Evolutionary conservation across 2,888 invertebrate species (phyloP).

Genomic region (Papilio demoleus): DNA sequence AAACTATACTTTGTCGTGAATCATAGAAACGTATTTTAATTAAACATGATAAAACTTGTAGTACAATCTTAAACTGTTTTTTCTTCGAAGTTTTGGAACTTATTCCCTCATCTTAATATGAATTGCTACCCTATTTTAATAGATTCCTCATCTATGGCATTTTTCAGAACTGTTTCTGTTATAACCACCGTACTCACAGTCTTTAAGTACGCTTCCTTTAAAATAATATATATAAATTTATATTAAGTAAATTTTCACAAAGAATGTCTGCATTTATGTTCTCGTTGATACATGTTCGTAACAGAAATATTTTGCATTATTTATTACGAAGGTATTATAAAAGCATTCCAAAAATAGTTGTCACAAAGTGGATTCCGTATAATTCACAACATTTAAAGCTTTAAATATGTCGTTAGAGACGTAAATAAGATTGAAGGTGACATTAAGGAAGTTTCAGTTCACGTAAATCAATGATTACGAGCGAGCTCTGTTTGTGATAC

Average conservation of each 20-base stretch:
- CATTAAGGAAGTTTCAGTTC: constrained; percentile 25
- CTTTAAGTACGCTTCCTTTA: too few species aligned
- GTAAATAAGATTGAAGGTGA: constrained; percentile 33
- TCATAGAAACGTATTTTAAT: too few species aligned
- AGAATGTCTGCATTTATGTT: not conserved
- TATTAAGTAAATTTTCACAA: too few species aligned
- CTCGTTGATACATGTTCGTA: not conserved
- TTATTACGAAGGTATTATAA: constrained; percentile 13
- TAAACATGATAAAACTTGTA: too few species aligned
- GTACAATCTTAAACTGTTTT: too few species aligned
- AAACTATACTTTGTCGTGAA: too few species aligned
- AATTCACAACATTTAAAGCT: not conserved
- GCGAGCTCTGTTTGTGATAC: not conserved
- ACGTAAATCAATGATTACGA: constrained; percentile 23
- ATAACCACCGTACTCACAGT: not conserved
- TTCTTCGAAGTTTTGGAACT: too few species aligned
- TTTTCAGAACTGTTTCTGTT: too few species aligned
- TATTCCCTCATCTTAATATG: too few species aligned
- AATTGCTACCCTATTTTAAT: too few species aligned
- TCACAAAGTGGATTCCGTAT: constrained; percentile 1
- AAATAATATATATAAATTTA: too few species aligned
- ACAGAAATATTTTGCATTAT: not conserved
- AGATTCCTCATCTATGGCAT: too few species aligned
- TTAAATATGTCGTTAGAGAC: constrained; percentile 18
- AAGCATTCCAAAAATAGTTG: constrained; percentile 9